Conservation (phyloP, 2,797 vertebrate genomes). For the Aratinga solstitialis region DNA sequence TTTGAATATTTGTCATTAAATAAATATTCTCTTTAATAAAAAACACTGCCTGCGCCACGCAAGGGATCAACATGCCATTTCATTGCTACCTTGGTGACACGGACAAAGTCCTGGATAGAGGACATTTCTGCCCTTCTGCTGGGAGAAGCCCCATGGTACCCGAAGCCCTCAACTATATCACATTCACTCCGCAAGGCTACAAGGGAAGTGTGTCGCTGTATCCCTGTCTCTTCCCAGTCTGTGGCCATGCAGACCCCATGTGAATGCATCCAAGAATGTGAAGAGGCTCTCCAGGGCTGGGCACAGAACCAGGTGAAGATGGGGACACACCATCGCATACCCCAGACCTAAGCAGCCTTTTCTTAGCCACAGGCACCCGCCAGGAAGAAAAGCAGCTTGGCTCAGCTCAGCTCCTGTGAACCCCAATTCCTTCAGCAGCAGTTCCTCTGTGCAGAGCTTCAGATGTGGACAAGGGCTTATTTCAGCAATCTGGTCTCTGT, state of each 20-base stretch:
- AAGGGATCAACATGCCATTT: neutral
- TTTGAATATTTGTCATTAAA: neutral
- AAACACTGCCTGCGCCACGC: neutral
- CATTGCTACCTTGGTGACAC: neutral
- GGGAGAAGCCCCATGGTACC: neutral
- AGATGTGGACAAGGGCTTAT: neutral
- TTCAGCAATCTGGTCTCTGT: neutral
- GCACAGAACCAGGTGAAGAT: neutral
- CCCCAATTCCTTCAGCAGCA: neutral
- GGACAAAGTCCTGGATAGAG: neutral
- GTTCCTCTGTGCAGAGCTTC: neutral
- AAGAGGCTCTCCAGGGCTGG: neutral
- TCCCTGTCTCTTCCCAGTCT: neutral
- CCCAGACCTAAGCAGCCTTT: neutral
- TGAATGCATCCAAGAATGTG: neutral
- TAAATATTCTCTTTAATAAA: neutral
- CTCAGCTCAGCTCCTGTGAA: neutral
- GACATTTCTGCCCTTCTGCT: neutral
- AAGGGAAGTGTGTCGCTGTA: neutral
- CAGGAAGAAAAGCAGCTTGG: neutral
- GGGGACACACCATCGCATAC: rapidly evolving
- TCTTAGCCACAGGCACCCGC: neutral
- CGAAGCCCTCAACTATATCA: neutral
- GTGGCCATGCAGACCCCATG: neutral
- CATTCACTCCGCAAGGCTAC: neutral